Base-by-base conservation (phyloP, 2,888 invertebrate species). In the Coenonympha glycerion region DNA sequence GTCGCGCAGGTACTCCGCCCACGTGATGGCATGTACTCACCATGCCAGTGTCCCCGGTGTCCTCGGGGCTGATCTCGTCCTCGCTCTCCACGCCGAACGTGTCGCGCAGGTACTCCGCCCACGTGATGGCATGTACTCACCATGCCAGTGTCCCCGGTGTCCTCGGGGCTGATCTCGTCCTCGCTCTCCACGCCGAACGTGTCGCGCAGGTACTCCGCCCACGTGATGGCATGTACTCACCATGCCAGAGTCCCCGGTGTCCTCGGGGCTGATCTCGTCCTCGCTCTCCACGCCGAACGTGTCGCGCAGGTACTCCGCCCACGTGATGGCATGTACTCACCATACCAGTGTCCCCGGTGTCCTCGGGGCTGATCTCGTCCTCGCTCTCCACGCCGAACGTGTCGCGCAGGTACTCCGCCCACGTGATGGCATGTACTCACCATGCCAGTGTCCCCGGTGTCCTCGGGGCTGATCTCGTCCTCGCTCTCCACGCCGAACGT, bases 1-100 rank as follows among this genome's bases (percentile, higher is more conserved):
- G 73, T 97, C 96, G 47, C 91, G 89, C n/a, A 96, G 71, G 75
- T 97, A 96, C 82, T 99, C 99, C 3, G 89, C 80, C 98, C 98
- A 99, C 0, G 94, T 91, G 2, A 99, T 90, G 59, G 85, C n/a
- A n/a, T n/a, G 42, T 28, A 42, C 45, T 37, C 52, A 84, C 84
- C 80, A 86, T 69, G 46, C 85, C 85, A 0, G 76, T 68, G 59
- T 88, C 88, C 0, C 83, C 86, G 3, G 88, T 88, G 54, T 90
- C 90, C 0, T 88, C 88, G 0, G 84, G 77, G 0, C 70, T 77
- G 6, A 89, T 75, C 18, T 89, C 88, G 6, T 87, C 87, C 31
- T 92, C 91, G 3, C 86, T 85, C 55, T 92, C 91, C 44, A 93
- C 90, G 0, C 95, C 95, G 73, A 96, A 98, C 0, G 94, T 92